Conservation (phyloP, 1,140 invertebrate genomes). For the Eupeodes corollae region DNA sequence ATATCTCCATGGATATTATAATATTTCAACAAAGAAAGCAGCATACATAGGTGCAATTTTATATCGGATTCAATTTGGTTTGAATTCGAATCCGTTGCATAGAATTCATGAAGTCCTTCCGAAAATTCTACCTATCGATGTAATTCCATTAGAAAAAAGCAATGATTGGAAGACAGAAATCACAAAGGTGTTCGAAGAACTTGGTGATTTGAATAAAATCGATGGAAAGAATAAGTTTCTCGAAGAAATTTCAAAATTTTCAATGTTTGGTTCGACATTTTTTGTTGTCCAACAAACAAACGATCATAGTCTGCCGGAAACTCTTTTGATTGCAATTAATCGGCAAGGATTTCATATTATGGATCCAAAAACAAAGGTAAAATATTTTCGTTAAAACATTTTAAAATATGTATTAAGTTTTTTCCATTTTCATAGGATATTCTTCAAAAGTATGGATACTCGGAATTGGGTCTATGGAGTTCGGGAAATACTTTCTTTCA, state of each 20-base stretch:
- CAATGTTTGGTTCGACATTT: constrained; percentile 90
- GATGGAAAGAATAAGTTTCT: constrained; percentile 79
- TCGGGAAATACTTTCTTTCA: constrained; percentile 91
- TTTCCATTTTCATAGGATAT: constrained; percentile 52
- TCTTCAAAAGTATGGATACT: constrained; percentile 72
- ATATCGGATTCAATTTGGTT: constrained; percentile 64
- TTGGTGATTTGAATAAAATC: constrained; percentile 39
- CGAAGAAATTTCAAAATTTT: constrained; percentile 67
- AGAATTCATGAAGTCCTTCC: constrained; percentile 53
- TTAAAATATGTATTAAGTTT: neutral
- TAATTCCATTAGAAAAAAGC: constrained; percentile 56
- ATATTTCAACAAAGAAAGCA: constrained; percentile 68
- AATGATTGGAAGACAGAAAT: constrained; percentile 80
- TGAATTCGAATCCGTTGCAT: constrained; percentile 49
- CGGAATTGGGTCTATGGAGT: constrained; percentile 83
- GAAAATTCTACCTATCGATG: constrained; percentile 69
- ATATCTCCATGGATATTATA: constrained; percentile 79
- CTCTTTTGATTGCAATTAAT: constrained; percentile 82
- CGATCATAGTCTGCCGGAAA: constrained; percentile 71
- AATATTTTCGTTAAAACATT: constrained; percentile 8
- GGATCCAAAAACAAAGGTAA: constrained; percentile 71
- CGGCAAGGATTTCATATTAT: constrained; percentile 81
- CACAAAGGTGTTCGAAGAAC: constrained; percentile 47
- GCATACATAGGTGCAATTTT: constrained; percentile 68
- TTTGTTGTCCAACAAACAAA: constrained; percentile 88